These are phyloP conservation scores for Hylaea fasciaria DNA, from an alignment of 2,888 invertebrate genomes.

Conservation along the genomic window DNA sequence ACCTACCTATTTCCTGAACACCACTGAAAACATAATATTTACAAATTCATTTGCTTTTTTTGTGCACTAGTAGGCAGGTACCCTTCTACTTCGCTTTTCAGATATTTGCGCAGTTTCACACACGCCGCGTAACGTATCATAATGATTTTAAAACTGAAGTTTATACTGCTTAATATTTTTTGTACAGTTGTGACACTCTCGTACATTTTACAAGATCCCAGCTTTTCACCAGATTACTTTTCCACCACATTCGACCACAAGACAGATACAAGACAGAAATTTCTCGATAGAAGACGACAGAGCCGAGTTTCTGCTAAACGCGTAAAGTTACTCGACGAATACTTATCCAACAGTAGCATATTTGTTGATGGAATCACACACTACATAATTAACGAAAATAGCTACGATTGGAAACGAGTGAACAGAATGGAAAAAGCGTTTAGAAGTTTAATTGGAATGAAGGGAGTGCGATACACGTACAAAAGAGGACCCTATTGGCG, in stretches of 20 bases:
- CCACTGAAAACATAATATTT: slow-evolving; percentile 24
- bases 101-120: neutral
- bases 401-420: slow-evolving; percentile 35
- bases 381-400: slow-evolving; percentile 37
- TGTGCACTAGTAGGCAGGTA: neutral
- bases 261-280: slow-evolving; percentile 43
- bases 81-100: too few relatives aligned
- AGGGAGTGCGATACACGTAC: slow-evolving; percentile 58
- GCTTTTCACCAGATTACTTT: slow-evolving; percentile 29
- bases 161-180: slow-evolving; percentile 5
- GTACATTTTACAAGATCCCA: slow-evolving; percentile 13
- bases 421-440: slow-evolving; percentile 55
- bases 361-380: slow-evolving; percentile 56
- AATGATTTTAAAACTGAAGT: slow-evolving; percentile 18
- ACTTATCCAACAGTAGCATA: slow-evolving; percentile 45
- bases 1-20: slow-evolving; percentile 2
- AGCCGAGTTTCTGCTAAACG: slow-evolving; percentile 34
- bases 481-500: slow-evolving; percentile 67
- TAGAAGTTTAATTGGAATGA: slow-evolving; percentile 55
- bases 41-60: slow-evolving; percentile 22
- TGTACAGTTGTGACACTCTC: slow-evolving; percentile 15
- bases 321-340: slow-evolving; percentile 31
- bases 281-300: slow-evolving; percentile 44
- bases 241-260: neutral
- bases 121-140: slow-evolving; percentile 7